Conservation (phyloP, 2,113 vertebrate species). For the Cairina moschata region DNA sequence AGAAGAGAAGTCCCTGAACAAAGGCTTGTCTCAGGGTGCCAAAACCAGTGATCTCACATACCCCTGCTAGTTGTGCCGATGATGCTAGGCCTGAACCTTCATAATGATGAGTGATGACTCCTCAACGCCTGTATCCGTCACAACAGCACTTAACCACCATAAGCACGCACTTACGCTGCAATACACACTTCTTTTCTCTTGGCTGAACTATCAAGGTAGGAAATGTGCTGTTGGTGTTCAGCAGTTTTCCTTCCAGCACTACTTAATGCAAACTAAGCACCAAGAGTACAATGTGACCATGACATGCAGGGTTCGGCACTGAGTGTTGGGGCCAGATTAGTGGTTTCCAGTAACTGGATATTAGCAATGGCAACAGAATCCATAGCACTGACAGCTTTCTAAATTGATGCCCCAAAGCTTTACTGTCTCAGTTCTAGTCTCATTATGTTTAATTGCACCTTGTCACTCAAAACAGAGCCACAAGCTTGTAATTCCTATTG, state of each 20-base stretch:
- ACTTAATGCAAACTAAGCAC: background rate
- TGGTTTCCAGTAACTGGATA: conserved; percentile 33
- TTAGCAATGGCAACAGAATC: conserved; percentile 12
- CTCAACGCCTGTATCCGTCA: background rate
- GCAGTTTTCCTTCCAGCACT: conserved; percentile 4
- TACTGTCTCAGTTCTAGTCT: background rate
- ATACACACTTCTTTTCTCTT: background rate
- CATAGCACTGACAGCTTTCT: background rate
- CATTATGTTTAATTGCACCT: conserved; percentile 7
- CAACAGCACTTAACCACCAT: background rate
- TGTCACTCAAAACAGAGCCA: background rate
- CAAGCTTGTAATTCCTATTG: background rate
- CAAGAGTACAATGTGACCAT: background rate
- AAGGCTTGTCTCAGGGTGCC: background rate
- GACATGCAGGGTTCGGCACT: background rate
- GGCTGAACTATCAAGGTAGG: background rate
- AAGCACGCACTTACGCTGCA: background rate
- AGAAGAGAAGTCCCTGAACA: background rate
- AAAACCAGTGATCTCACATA: background rate
- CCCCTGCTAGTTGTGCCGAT: background rate
- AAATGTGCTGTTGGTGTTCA: background rate
- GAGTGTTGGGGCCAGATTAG: background rate
- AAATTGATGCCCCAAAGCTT: conserved; percentile 32
- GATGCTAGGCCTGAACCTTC: background rate
- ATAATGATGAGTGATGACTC: background rate